Percentiles rank a stretch among this genome's conserved stretches.
phyloP scores from a whole-genome alignment of 2,113 vertebrate genomes.

The Scomber scombrus region DNA sequence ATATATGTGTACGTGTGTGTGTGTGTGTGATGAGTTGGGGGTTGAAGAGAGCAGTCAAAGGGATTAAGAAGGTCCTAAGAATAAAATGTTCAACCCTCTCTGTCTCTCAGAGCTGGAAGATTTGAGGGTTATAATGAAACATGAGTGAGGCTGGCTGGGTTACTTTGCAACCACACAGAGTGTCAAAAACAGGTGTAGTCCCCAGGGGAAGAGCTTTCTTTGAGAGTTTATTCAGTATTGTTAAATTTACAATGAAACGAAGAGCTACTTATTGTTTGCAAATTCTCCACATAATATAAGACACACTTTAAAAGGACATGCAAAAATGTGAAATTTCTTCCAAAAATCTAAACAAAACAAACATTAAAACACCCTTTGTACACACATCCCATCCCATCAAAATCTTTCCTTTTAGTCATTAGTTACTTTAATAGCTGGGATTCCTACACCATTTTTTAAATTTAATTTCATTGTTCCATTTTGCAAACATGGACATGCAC shows the following conservation, averaged over 20 bases:
- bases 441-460: no score
- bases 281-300: not conserved
- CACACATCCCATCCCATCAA: no score
- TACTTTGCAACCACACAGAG: not conserved
- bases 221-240: not conserved
- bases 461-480: no score
- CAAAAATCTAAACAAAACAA: no score
- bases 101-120: slow-evolving; percentile 48
- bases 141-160: slow-evolving; percentile 49
- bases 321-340: no score
- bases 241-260: not conserved
- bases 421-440: no score
- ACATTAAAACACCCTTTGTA: no score
- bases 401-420: no score
- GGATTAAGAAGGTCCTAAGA: slow-evolving; percentile 65
- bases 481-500: no score
- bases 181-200: not conserved
- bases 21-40: slow-evolving; percentile 11
- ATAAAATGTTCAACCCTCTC: slow-evolving; percentile 48
- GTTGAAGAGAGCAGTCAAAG: slow-evolving; percentile 56
- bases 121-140: slow-evolving; percentile 64
- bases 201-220: not conserved
- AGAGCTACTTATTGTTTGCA: not conserved
- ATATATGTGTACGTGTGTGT: slow-evolving; percentile 30
- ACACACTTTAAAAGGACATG: no score